These are phyloP conservation scores for Larimichthys crocea DNA, from an alignment of 2,113 vertebrate genomes.

Conservation along the genomic window DNA sequence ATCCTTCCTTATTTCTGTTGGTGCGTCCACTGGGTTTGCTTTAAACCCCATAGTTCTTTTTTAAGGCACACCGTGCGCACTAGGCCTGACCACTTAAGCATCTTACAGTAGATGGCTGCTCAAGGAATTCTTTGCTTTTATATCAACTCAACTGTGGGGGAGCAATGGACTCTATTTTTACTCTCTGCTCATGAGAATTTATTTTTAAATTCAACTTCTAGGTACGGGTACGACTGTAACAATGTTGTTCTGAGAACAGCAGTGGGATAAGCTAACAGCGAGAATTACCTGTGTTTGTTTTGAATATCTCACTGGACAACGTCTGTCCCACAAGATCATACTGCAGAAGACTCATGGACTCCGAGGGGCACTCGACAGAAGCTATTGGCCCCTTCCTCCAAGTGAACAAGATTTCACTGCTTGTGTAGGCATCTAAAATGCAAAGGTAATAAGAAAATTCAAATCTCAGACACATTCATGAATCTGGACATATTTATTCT, in stretches of 20 bases:
- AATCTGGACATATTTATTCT: not conserved
- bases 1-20: constrained; percentile 27
- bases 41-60: constrained; percentile 66
- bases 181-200: constrained; percentile 7
- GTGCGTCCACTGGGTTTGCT: constrained; percentile 37
- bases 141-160: not conserved
- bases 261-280: not conserved
- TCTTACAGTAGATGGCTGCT: constrained; percentile 60
- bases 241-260: not conserved
- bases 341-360: constrained; percentile 87
- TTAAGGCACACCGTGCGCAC: constrained; percentile 62
- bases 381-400: constrained; percentile 83
- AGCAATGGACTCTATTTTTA: constrained; percentile 30
- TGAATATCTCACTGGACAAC: constrained; percentile 80
- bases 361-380: constrained; percentile 84
- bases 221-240: not conserved
- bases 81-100: constrained; percentile 68
- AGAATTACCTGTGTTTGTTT: constrained; percentile 82
- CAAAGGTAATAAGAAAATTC: not conserved
- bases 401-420: constrained; percentile 84
- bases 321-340: constrained; percentile 85
- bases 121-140: constrained; percentile 51
- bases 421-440: constrained; percentile 84
- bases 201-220: not conserved
- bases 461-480: not conserved